These are phyloP conservation scores for Phyllopteryx taeniolatus DNA, from an alignment of 2,113 vertebrate genomes.

Conservation along the genomic window DNA sequence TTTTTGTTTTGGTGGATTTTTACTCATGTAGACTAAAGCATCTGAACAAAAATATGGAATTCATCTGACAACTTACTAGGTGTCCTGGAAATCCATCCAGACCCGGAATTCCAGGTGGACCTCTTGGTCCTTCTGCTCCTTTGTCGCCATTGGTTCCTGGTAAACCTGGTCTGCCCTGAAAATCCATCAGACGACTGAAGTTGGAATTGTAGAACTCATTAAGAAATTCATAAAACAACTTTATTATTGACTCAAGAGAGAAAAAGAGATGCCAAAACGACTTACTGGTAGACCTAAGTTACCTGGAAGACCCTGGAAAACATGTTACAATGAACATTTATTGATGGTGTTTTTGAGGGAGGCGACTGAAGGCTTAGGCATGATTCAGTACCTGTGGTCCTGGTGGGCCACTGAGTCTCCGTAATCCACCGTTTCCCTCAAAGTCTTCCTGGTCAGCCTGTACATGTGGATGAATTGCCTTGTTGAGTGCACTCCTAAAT, in stretches of 20 bases:
- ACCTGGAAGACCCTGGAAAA: slow-evolving; percentile 69
- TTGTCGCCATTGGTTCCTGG: slow-evolving; percentile 67
- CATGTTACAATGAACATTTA: neutral
- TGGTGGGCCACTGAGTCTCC: slow-evolving; percentile 62
- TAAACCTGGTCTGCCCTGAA: slow-evolving; percentile 67
- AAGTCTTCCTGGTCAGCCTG: slow-evolving; percentile 77
- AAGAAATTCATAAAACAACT: neutral
- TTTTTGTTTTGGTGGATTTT: neutral
- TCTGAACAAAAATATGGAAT: neutral
- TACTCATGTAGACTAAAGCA: neutral
- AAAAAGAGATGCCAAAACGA: neutral
- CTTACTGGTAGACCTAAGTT: slow-evolving; percentile 69
- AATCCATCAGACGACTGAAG: neutral
- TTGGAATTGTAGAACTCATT: neutral
- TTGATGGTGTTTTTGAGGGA: neutral
- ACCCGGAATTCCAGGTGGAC: slow-evolving; percentile 78
- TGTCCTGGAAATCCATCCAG: slow-evolving; percentile 77
- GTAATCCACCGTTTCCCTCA: slow-evolving; percentile 31
- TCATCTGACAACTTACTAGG: slow-evolving; percentile 59
- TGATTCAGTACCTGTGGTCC: slow-evolving; percentile 77
- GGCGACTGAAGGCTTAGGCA: neutral
- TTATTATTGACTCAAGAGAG: neutral
- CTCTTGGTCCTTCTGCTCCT: slow-evolving; percentile 69
- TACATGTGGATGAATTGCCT: neutral
- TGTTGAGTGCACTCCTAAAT: neutral